These are phyloP conservation scores for Lindbergichthys nudifrons DNA, from an alignment of 2,797 vertebrate species.

Conservation along the genomic window DNA sequence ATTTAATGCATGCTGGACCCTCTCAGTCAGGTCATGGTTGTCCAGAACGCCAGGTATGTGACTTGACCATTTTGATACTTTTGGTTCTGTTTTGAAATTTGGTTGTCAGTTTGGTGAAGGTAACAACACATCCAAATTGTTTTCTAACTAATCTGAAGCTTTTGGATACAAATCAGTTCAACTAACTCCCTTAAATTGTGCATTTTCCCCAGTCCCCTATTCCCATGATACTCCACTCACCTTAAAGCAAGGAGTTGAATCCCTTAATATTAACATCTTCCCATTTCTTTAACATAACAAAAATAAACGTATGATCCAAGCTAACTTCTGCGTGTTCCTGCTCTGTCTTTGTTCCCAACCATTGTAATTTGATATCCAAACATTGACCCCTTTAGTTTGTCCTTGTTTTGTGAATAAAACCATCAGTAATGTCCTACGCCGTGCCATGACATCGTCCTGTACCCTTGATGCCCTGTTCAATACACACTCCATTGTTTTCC, in stretches of 20 bases:
- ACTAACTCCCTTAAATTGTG: slow-evolving; percentile 60
- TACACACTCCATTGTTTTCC: slow-evolving; percentile 59
- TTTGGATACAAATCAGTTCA: slow-evolving; percentile 36
- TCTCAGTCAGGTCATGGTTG: slow-evolving; percentile 99
- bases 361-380: slow-evolving; percentile 53
- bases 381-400: slow-evolving; percentile 53
- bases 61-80: slow-evolving; percentile 72
- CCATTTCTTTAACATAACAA: slow-evolving; percentile 48
- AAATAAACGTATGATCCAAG: slow-evolving; percentile 34
- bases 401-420: slow-evolving; percentile 60
- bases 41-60: slow-evolving; percentile 99
- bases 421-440: slow-evolving; percentile 51
- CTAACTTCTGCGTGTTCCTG: slow-evolving; percentile 58
- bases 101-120: slow-evolving; percentile 67
- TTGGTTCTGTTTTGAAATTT: slow-evolving; percentile 73
- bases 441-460: slow-evolving; percentile 54
- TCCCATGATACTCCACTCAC: slow-evolving; percentile 46
- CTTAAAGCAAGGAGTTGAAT: slow-evolving; percentile 26
- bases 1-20: slow-evolving; percentile 89
- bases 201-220: slow-evolving; percentile 36
- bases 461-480: slow-evolving; percentile 31
- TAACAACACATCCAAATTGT: slow-evolving; percentile 39
- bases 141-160: slow-evolving; percentile 30
- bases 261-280: slow-evolving; percentile 48
- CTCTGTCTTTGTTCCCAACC: slow-evolving; percentile 58